Evolutionary conservation across 2,113 vertebrate species (phyloP).

Genomic region (Emydura subglobosa): DNA sequence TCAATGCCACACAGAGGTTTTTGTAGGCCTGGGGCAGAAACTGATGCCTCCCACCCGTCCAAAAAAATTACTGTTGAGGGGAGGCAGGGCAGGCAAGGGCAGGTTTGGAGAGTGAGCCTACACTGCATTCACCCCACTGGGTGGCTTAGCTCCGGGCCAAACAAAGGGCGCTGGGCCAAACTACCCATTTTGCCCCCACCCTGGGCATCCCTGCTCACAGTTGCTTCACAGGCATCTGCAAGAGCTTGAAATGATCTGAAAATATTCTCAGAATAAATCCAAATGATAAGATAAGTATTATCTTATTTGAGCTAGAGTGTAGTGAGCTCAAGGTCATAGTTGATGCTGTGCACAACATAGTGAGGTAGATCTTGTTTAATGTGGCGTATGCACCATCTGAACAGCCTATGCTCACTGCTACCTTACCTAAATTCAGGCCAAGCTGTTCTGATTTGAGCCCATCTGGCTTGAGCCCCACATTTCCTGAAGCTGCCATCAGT

Average conservation of each 20-base stretch:
- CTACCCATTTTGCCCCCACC: too few species aligned
- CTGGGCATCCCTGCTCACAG: background rate
- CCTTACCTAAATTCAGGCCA: background rate
- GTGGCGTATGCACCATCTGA: background rate
- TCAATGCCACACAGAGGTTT: background rate
- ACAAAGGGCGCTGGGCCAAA: background rate
- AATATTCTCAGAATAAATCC: constrained; percentile 54
- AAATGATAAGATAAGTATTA: background rate
- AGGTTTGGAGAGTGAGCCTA: background rate
- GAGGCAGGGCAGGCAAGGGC: background rate
- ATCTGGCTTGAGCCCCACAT: background rate
- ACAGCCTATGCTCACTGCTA: rapidly evolving
- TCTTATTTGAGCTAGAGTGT: background rate
- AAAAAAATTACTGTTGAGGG: background rate
- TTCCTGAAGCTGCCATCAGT: background rate
- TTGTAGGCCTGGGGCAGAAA: background rate
- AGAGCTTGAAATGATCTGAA: constrained; percentile 47
- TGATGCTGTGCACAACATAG: constrained; percentile 35
- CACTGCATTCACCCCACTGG: background rate
- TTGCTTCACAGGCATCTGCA: constrained; percentile 50
- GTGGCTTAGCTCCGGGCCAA: background rate
- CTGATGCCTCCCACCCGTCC: background rate
- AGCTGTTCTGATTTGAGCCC: background rate
- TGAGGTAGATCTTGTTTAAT: background rate
- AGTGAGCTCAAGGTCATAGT: constrained; percentile 32